Conservation (phyloP, 2,113 vertebrate species). For the Epinephelus cyanopodus region DNA sequence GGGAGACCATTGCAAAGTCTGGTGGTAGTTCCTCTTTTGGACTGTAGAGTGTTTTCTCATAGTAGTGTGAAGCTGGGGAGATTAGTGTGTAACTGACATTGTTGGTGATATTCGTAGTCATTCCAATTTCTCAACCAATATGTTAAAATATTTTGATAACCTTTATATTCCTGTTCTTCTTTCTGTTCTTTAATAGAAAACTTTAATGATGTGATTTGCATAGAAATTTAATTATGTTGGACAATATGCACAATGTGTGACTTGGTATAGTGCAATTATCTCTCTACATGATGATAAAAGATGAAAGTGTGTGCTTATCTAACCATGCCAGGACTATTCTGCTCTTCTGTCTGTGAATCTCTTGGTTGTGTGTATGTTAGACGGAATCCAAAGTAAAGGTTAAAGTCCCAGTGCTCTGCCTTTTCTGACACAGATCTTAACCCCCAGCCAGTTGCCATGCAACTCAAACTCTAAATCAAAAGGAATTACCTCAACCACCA, state of each 20-base stretch:
- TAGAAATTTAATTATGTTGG: not conserved
- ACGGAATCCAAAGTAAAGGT: conserved; percentile 63
- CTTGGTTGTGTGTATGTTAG: not conserved
- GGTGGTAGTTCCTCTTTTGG: not conserved
- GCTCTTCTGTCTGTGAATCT: not conserved
- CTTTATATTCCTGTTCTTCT: not conserved
- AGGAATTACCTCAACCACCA: conserved; percentile 73
- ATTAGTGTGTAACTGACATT: not conserved
- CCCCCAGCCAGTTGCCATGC: conserved; percentile 78
- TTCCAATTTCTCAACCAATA: not conserved
- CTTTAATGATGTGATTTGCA: not conserved
- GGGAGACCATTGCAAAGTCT: not conserved
- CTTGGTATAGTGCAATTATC: not conserved
- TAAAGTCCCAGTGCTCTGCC: conserved; percentile 38
- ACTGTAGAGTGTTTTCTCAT: not conserved
- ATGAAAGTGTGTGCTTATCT: not conserved
- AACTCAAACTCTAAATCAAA: conserved; percentile 76
- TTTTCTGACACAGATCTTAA: conserved; percentile 72
- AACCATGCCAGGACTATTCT: not conserved
- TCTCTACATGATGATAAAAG: not conserved
- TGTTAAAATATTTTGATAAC: not conserved
- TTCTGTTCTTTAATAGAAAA: not conserved
- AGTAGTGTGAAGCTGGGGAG: not conserved
- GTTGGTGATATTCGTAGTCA: not conserved
- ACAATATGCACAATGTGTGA: not conserved